Evolutionary conservation across 2,888 invertebrate species (phyloP).

Genomic region (Deroplatys truncata): DNA sequence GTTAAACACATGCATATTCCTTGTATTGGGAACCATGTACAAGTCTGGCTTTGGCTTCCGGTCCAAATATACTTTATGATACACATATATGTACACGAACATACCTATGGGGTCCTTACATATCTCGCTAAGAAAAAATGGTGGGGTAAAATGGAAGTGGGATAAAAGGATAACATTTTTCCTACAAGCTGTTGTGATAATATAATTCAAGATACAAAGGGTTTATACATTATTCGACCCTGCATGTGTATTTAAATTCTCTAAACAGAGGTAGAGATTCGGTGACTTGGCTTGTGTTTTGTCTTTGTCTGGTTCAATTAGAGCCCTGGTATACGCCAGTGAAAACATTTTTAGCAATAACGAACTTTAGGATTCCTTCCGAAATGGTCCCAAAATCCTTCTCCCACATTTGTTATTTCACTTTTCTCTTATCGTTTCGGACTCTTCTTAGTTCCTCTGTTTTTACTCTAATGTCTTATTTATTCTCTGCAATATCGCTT

Average conservation of each 20-base stretch:
- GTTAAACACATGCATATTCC: background rate
- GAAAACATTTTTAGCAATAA: too few relatives aligned
- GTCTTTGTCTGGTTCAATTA: background rate
- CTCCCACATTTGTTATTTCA: too few relatives aligned
- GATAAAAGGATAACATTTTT: background rate
- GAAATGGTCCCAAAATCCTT: too few relatives aligned
- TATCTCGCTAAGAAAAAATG: background rate
- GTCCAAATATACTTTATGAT: background rate
- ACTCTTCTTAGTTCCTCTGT: too few relatives aligned
- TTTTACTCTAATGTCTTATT: too few relatives aligned
- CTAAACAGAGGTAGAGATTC: background rate
- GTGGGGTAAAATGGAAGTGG: background rate
- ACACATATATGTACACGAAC: background rate
- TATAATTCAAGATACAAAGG: background rate
- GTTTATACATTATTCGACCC: background rate
- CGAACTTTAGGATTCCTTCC: too few relatives aligned
- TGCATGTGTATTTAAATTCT: background rate
- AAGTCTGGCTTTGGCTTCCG: background rate
- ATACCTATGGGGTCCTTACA: background rate
- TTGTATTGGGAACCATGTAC: background rate
- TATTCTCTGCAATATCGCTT: too few relatives aligned
- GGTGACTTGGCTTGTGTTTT: background rate
- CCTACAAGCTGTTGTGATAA: background rate
- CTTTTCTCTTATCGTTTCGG: too few relatives aligned
- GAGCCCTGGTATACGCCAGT: background rate